Evolutionary conservation across 2,113 vertebrate genomes (phyloP), one percentile per base, ranked within the genome.

Genomic region (Atlantisia rogersi): DNA sequence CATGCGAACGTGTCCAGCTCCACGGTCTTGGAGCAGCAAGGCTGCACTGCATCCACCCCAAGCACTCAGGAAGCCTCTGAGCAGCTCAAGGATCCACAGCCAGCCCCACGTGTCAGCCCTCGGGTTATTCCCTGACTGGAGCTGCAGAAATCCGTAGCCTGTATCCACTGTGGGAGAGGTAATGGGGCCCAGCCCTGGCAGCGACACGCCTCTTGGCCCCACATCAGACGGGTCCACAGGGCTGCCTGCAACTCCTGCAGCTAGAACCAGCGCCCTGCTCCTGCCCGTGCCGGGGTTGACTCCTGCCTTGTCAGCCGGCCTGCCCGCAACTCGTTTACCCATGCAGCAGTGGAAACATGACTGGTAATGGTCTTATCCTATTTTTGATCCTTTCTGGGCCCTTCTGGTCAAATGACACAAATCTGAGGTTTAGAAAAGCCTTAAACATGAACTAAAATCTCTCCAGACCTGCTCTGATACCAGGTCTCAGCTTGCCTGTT

Each of bases 281-380:
- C 81, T 86, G 67, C 53, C 75, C 42, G 4, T 28, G 58, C 26
- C 0, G 0, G 46, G 25, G 15, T 5, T 85, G 89, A 63, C 25
- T 94, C 55, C 77, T 76, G 59, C 69, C 52, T 56, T 46, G 59
- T 52, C 37, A 74, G 69, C 63, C n/a, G 1, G 44, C 63, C 48
- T 26, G n/a, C 55, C 76, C 0, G 0, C 44, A 80, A 6, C 0
- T 0, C 4, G 0, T 67, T 93, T 94, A 86, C 88, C 40, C 62
- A 48, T 48, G 71, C 29, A 64, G 31, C 64, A 19, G 2, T 20
- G 21, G 68, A 88, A 95, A 71, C 56, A 42, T 5, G 3, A 32
- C 70, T 80, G 58, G 4, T 74, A 68, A 67, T 7, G 52, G 50
- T 40, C 71, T 94, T 44, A 56, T 39, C 75, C 17, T 40, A 11